Conservation (phyloP, 2,113 vertebrate species). For the Hyperopisus bebe region DNA sequence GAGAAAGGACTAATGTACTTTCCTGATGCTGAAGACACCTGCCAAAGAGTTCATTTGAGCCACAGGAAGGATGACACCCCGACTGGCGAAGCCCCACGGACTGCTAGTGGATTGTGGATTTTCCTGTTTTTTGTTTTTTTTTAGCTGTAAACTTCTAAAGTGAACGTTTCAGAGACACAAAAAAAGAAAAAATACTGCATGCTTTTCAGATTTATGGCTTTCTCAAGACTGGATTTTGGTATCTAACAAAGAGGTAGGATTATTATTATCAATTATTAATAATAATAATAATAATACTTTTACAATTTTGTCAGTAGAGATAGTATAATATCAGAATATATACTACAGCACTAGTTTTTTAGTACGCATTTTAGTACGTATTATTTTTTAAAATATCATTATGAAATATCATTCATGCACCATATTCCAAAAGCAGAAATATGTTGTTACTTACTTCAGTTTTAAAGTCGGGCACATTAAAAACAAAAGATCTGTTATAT, state of each 20-base stretch:
- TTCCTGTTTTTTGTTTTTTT: not conserved
- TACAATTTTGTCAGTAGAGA: not conserved
- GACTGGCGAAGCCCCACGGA: not conserved
- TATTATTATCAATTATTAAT: not conserved
- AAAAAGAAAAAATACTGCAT: not conserved
- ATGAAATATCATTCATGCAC: not conserved
- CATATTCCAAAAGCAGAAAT: not conserved
- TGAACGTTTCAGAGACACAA: not conserved
- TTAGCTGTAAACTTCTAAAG: not conserved
- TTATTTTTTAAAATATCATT: not conserved
- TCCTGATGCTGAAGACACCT: constrained; percentile 11
- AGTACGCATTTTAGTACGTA: not conserved
- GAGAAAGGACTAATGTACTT: constrained; percentile 22
- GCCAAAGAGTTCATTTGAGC: not conserved
- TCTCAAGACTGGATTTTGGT: constrained; percentile 14
- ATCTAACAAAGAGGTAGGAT: constrained; percentile 29
- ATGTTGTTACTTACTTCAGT: not conserved
- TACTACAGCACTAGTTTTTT: not conserved
- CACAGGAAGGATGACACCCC: constrained; percentile 15
- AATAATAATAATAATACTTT: not conserved
- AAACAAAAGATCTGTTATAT: not conserved
- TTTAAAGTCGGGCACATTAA: not conserved
- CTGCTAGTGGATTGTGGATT: constrained; percentile 7
- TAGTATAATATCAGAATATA: not conserved
- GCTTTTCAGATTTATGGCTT: constrained; percentile 4